Evolutionary conservation across 1,140 invertebrate genomes (phyloP), one percentile per base, ranked within the genome.

Genomic region (Bradynema listronoti): DNA sequence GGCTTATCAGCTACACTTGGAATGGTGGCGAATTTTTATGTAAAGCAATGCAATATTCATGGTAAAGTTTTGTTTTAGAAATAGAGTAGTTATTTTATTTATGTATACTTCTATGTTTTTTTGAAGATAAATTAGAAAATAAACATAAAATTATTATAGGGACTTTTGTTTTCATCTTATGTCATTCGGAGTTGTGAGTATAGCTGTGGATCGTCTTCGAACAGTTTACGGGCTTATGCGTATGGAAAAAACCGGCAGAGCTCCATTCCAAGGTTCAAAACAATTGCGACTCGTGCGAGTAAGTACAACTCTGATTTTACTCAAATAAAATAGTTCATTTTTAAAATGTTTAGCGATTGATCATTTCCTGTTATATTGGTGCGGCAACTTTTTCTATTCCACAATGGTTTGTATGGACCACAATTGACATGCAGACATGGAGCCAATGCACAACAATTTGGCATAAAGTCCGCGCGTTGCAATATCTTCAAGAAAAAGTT

Each of bases 321-420:
- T 46, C 16, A 58, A 1, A 24, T 14, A 9, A 1, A 4, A 45
- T 49, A 49, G 30, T 11, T 49, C 46, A 7, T 47, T 9, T 7
- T 9, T 45, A n/a, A 55, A 56, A 56, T 11, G 58, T 68, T 42
- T 46, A 69, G 66, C 19, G 63, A 4, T 41, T 69, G 5, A 69
- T 69, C 22, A 19, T 66, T 4, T 54, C 36, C 2, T 67, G 42
- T 22, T 69, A 69, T 56, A 36, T 72, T 4, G 68, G 41, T 1
- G 70, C 66, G 24, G 66, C 66, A 16, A 5, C 72, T 6, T 56
- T 69, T 19, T 72, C 69, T 11, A 19, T 69, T 41, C 66, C 66
- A 5, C 66, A 67, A 46, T 67, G 66, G 64, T 69, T 72, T 56
- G 66, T 72, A 6, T 69, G 69, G 68, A 71, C 65, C n/a, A 68